Percentiles rank a stretch among this genome's conserved stretches.
These are phyloP conservation scores for Blastobasis adustella DNA, from an alignment of 2,888 invertebrate genomes.

Conservation along the genomic window DNA sequence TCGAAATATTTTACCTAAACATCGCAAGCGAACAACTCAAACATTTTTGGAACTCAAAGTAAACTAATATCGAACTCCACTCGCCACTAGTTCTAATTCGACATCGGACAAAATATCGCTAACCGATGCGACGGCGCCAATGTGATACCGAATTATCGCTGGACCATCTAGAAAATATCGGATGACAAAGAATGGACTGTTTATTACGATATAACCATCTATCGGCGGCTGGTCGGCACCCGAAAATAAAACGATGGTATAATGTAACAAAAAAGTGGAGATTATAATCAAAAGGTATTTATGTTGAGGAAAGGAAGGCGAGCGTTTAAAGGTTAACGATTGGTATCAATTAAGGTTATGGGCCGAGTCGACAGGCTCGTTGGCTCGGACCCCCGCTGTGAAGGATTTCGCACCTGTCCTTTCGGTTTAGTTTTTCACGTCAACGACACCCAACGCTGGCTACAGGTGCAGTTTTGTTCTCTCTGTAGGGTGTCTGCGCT, in stretches of 20 bases:
- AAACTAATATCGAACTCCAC: constrained; percentile 16
- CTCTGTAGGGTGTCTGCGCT: constrained; percentile 27
- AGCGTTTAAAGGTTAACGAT: constrained; percentile 72
- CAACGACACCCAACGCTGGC: constrained; percentile 48
- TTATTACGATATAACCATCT: constrained; percentile 69
- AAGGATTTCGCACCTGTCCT: constrained; percentile 67
- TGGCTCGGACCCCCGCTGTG: constrained; percentile 53
- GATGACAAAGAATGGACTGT: constrained; percentile 70
- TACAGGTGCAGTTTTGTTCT: constrained; percentile 50
- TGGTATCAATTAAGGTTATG: constrained; percentile 74
- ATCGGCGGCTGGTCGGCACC: constrained; percentile 55
- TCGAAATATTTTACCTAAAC: too few species aligned
- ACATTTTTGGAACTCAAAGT: too few species aligned
- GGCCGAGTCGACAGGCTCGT: constrained; percentile 53
- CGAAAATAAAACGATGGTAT: constrained; percentile 70
- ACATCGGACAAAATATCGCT: constrained; percentile 45
- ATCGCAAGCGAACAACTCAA: too few species aligned
- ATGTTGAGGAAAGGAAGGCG: constrained; percentile 64
- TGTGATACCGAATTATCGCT: constrained; percentile 44
- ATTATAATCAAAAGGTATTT: constrained; percentile 67
- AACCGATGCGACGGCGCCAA: constrained; percentile 54
- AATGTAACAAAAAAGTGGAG: constrained; percentile 63
- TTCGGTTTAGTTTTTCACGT: constrained; percentile 54
- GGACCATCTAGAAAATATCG: constrained; percentile 61
- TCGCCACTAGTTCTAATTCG: constrained; percentile 32